Percentiles rank a stretch among this genome's conserved stretches.
phyloP scores from a whole-genome alignment of 1,140 invertebrate genomes.

The Fopius arisanus region DNA sequence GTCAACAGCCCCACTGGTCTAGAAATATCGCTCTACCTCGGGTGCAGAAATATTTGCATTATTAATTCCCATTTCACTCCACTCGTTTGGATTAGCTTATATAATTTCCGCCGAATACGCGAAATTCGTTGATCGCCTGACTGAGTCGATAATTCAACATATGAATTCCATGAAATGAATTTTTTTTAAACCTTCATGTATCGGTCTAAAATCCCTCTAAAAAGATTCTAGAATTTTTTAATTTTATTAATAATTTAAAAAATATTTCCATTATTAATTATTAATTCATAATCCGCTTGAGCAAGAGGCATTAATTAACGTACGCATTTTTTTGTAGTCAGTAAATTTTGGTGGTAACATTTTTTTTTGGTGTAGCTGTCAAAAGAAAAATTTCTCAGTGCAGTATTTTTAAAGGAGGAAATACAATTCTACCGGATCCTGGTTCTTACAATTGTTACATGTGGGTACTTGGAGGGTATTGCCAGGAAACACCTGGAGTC shows the following conservation, averaged over 20 bases:
- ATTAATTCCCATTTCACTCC: background rate
- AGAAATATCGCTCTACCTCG: background rate
- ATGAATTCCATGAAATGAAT: background rate
- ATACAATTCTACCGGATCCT: background rate
- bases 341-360: no score
- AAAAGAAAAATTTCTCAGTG: no score
- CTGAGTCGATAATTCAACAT: background rate
- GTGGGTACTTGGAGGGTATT: background rate
- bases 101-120: background rate
- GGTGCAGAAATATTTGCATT: background rate
- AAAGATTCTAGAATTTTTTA: no score
- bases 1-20: constrained; percentile 1
- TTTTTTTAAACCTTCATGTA: no score
- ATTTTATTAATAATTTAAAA: no score
- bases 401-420: background rate
- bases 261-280: no score
- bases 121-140: background rate
- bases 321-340: no score
- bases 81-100: no score
- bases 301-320: no score
- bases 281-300: no score
- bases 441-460: background rate
- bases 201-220: no score
- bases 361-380: no score
- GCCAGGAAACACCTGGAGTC: constrained; percentile 7